These are phyloP conservation scores for Alouatta palliata DNA, from an alignment of 2,113 vertebrate species.

Conservation along the genomic window DNA sequence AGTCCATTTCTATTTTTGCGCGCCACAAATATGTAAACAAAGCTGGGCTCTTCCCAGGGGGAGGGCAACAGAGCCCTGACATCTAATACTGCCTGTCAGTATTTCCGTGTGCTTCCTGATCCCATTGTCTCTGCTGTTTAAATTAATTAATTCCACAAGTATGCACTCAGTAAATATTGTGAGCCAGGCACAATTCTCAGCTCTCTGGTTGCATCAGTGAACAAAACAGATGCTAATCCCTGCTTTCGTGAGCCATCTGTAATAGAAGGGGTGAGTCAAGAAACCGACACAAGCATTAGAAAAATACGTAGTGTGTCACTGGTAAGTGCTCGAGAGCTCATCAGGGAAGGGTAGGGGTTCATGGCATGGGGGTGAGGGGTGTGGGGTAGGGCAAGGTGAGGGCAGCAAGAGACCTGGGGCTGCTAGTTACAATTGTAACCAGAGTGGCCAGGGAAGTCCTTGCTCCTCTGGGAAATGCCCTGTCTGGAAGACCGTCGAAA, in stretches of 20 bases:
- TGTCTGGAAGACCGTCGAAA: slow-evolving; percentile 14
- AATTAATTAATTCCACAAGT: slow-evolving; percentile 4
- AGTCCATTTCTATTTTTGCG: not conserved
- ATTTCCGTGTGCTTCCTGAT: slow-evolving; percentile 46
- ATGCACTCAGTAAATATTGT: not conserved
- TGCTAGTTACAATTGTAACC: not conserved
- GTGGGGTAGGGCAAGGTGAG: not conserved
- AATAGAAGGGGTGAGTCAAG: not conserved
- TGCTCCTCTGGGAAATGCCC: not conserved
- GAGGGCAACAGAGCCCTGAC: not conserved
- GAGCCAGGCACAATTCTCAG: not conserved
- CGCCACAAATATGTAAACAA: not conserved
- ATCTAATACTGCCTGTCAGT: not conserved
- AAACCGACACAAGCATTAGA: not conserved
- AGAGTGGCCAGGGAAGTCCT: not conserved
- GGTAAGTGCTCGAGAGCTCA: not conserved
- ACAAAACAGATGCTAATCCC: not conserved
- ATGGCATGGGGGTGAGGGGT: too few relatives aligned
- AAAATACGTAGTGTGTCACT: not conserved
- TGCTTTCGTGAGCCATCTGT: not conserved
- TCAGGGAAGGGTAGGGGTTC: not conserved
- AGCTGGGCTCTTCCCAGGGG: not conserved
- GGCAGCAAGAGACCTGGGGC: not conserved
- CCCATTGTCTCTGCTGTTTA: slow-evolving; percentile 23
- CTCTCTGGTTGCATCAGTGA: not conserved